A percentile compares a stretch with the other conserved stretches of the same genome.
Evolutionary conservation across 2,797 vertebrate species (phyloP).

Genomic region (Corythornis leucogaster): DNA sequence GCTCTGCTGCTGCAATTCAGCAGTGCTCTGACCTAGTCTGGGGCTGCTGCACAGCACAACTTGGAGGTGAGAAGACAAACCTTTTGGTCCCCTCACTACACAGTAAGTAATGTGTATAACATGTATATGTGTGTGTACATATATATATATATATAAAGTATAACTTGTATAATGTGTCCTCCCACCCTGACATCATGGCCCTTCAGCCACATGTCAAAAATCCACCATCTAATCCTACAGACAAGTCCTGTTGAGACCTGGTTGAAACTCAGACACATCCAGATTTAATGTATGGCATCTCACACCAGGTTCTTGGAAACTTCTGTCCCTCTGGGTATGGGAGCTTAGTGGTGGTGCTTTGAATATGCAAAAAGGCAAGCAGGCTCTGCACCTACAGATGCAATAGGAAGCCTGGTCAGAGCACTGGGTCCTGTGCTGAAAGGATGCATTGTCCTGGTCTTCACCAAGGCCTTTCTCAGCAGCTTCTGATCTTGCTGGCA

Average conservation of each 20-base stretch:
- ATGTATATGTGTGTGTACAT: background rate
- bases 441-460: background rate
- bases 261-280: background rate
- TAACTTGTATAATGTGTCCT: background rate
- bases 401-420: background rate
- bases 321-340: background rate
- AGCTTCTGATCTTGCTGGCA: constrained; percentile 7
- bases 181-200: background rate
- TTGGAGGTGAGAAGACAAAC: background rate
- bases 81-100: background rate
- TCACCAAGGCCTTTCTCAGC: background rate
- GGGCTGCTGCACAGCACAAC: background rate
- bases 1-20: background rate
- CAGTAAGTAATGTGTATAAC: background rate
- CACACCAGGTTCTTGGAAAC: background rate
- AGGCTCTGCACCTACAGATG: background rate
- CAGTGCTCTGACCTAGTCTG: background rate
- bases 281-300: background rate
- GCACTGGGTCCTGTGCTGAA: background rate
- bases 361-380: background rate
- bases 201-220: background rate
- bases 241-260: background rate
- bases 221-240: background rate
- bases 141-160: background rate
- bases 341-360: background rate